A percentile compares a stretch with the other conserved stretches of the same genome.
phyloP scores from a whole-genome alignment of 2,113 vertebrate species.

The Empidonax alnorum region DNA sequence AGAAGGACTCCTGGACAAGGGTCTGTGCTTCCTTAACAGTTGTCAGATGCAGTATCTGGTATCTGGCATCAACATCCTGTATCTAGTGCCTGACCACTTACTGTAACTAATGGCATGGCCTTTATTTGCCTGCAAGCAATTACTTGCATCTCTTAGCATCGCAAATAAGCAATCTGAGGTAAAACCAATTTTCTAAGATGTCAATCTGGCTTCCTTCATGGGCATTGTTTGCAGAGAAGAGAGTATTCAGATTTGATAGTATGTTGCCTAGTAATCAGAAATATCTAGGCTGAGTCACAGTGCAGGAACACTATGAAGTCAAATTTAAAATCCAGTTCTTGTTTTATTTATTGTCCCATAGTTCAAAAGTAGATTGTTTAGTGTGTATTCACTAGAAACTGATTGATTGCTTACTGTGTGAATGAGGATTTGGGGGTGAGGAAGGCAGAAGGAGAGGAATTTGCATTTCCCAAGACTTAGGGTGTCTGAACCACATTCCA shows the following conservation, averaged over 20 bases:
- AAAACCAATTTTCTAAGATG: background rate
- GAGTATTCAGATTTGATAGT: background rate
- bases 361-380: background rate
- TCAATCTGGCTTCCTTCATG: background rate
- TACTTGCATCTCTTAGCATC: background rate
- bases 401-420: background rate
- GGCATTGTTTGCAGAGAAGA: background rate
- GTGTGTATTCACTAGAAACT: background rate
- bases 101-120: background rate
- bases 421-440: background rate
- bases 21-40: background rate
- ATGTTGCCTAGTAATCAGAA: background rate
- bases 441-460: background rate
- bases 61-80: background rate
- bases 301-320: background rate
- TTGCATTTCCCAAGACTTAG: background rate
- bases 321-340: background rate
- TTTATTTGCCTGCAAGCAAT: background rate
- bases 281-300: background rate
- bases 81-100: background rate
- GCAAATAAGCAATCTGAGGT: background rate
- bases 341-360: background rate
- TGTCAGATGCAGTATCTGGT: background rate
- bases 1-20: background rate
- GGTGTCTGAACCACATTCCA: background rate